phyloP scores from a whole-genome alignment of 2,888 invertebrate species.

The Trissonchulus sp. region DNA sequence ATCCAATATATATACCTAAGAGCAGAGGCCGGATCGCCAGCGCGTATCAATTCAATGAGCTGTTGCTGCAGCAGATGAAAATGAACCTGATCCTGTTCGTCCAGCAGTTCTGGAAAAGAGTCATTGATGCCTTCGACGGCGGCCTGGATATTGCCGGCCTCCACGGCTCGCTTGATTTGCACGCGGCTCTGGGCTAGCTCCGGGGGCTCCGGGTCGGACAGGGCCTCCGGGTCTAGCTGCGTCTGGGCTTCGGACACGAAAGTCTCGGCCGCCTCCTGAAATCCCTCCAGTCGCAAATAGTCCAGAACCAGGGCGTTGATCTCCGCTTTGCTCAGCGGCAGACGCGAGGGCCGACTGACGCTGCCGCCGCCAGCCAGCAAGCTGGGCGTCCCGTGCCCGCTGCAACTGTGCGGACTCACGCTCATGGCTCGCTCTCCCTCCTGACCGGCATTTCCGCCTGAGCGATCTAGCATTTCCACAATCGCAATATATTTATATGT shows the following conservation, averaged over 20 bases:
- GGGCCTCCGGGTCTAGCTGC: constrained; percentile 49
- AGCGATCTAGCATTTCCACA: too few relatives aligned
- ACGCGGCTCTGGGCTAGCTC: constrained; percentile 34
- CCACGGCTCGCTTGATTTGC: constrained; percentile 81
- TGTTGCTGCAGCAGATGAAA: constrained; percentile 93
- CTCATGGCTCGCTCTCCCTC: too few relatives aligned
- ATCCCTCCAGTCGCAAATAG: constrained; percentile 54
- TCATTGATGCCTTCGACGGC: constrained; percentile 89
- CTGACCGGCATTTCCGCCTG: too few relatives aligned
- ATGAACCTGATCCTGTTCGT: constrained; percentile 87
- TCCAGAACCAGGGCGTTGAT: constrained; percentile 49
- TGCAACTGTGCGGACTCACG: too few relatives aligned
- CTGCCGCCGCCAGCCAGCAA: too few relatives aligned
- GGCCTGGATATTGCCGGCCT: constrained; percentile 81
- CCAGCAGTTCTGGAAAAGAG: constrained; percentile 84
- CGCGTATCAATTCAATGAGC: constrained; percentile 76
- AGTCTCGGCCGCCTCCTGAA: constrained; percentile 87
- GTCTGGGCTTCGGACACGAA: constrained; percentile 89
- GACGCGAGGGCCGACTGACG: too few relatives aligned
- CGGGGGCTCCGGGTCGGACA: constrained; percentile 60
- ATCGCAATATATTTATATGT: too few relatives aligned
- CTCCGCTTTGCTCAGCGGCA: not conserved
- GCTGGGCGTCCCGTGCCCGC: too few relatives aligned
- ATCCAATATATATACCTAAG: too few relatives aligned
- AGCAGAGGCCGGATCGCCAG: constrained; percentile 76